phyloP scores from a whole-genome alignment of 2,113 vertebrate species.

The Panurus biarmicus region DNA sequence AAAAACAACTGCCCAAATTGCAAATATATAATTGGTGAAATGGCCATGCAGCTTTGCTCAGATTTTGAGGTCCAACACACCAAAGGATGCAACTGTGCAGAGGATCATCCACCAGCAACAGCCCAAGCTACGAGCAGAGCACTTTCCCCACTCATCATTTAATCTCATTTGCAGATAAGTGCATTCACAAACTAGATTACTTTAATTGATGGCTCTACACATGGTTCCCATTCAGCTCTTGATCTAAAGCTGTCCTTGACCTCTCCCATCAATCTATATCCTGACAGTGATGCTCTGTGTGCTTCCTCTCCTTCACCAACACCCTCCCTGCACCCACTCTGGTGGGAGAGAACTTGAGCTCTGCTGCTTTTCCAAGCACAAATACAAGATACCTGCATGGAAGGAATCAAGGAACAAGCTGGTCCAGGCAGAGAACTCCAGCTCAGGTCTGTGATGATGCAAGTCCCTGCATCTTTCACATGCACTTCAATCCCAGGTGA shows the following conservation, averaged over 20 bases:
- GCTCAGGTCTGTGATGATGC: not conserved
- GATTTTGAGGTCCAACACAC: accelerated
- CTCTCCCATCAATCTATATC: not conserved
- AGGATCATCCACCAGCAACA: not conserved
- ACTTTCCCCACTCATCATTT: not conserved
- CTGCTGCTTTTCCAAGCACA: not conserved
- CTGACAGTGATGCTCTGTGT: not conserved
- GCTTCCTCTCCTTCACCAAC: not conserved
- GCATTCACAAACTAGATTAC: not conserved
- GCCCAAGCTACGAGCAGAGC: not conserved
- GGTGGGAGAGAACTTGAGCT: not conserved
- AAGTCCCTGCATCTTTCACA: not conserved
- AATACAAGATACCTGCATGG: not conserved
- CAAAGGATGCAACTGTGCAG: not conserved
- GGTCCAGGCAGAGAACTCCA: not conserved
- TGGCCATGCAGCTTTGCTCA: accelerated
- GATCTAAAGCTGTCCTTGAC: not conserved
- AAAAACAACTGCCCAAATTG: not conserved
- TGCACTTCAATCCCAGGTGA: accelerated
- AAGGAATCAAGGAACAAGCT: not conserved
- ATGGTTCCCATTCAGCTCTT: not conserved
- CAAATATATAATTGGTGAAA: accelerated
- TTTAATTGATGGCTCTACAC: constrained; percentile 24
- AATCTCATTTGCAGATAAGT: not conserved
- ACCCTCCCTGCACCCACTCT: not conserved